Percentiles rank a stretch among this genome's conserved stretches.
phyloP scores from a whole-genome alignment of 2,888 invertebrate species.

The Aporophyla nigra region DNA sequence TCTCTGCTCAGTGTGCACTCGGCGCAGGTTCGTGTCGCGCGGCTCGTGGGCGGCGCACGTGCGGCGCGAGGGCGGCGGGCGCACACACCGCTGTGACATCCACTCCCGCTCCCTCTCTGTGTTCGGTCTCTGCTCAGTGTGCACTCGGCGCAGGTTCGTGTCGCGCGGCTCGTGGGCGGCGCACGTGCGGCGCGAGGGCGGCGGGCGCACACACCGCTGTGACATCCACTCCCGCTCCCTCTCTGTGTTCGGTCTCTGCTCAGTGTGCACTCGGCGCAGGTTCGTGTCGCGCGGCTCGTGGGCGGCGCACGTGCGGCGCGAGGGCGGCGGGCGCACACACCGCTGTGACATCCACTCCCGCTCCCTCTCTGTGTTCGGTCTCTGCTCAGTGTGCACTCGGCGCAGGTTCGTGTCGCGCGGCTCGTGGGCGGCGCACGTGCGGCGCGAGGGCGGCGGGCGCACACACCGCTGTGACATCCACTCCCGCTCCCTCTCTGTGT shows the following conservation, averaged over 20 bases:
- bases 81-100: no score
- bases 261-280: background rate
- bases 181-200: no score
- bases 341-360: background rate
- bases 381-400: background rate
- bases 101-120: no score
- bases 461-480: background rate
- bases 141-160: no score
- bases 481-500: background rate
- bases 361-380: background rate
- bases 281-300: conserved; percentile 3
- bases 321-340: background rate
- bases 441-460: conserved; percentile 1
- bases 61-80: no score
- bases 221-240: background rate
- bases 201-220: no score
- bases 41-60: conserved; percentile 82
- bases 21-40: conserved; percentile 91
- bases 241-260: background rate
- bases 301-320: conserved; percentile 2
- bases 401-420: conserved; percentile 1
- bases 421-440: conserved; percentile 2
- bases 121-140: no score
- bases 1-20: conserved; percentile 66
- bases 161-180: no score